Percentiles rank a stretch among this genome's conserved stretches.
Conservation (phyloP, 2,888 invertebrate genomes). For the Halocaridina rubra region DNA sequence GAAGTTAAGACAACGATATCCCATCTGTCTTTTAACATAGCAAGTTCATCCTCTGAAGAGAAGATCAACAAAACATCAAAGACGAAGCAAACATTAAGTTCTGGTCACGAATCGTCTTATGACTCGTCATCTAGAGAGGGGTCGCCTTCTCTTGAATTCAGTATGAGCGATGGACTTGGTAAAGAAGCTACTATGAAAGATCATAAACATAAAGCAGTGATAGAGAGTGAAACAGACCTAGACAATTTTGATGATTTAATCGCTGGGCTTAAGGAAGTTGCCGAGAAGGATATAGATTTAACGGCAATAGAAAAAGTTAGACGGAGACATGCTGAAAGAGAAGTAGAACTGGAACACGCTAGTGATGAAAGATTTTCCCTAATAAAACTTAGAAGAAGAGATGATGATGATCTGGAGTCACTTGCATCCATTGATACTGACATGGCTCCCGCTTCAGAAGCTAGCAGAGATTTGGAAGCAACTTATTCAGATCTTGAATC, state of each 20-base stretch:
- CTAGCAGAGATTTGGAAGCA: constrained; percentile 57
- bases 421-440: constrained; percentile 58
- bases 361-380: constrained; percentile 41
- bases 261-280: constrained; percentile 57
- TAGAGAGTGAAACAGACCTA: constrained; percentile 42
- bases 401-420: constrained; percentile 62
- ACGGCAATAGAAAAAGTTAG: neutral
- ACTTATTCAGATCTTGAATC: constrained; percentile 62
- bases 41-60: constrained; percentile 19
- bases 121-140: constrained; percentile 22
- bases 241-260: constrained; percentile 61
- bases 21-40: constrained; percentile 39
- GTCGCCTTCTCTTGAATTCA: constrained; percentile 15
- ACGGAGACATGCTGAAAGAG: neutral
- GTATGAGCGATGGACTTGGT: neutral
- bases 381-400: constrained; percentile 40
- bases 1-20: constrained; percentile 60
- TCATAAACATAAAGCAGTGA: constrained; percentile 24
- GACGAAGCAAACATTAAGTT: constrained; percentile 55
- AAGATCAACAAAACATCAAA: constrained; percentile 4
- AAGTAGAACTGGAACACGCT: constrained; percentile 15
- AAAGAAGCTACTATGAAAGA: constrained; percentile 15
- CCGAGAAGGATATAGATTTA: constrained; percentile 40
- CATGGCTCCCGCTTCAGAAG: constrained; percentile 61
- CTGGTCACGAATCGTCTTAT: constrained; percentile 15